These are phyloP conservation scores for Ctenodactylus gundi DNA, from an alignment of 2,113 vertebrate species.

Conservation along the genomic window DNA sequence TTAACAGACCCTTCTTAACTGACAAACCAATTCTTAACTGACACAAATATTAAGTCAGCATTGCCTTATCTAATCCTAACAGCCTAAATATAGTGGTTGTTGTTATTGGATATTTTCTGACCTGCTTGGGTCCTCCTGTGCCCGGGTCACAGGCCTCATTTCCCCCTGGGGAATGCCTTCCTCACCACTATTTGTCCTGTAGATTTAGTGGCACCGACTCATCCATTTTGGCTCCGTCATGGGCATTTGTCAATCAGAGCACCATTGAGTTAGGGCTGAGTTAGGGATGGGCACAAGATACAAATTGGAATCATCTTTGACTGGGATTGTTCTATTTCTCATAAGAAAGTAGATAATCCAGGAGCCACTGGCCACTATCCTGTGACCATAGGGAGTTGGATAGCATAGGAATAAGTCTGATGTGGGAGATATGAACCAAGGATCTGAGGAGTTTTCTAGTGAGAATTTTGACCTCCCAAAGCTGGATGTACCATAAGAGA, in stretches of 20 bases:
- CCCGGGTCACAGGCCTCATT: neutral
- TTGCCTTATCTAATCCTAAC: neutral
- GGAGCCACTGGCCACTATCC: neutral
- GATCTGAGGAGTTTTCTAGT: neutral
- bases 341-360: neutral
- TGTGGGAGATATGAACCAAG: neutral
- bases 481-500: neutral
- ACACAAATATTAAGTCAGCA: neutral
- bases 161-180: neutral
- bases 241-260: neutral
- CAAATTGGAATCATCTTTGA: neutral
- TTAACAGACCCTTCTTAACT: too few relatives aligned
- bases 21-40: neutral
- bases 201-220: fast-evolving
- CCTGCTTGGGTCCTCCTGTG: fast-evolving
- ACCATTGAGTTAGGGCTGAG: neutral
- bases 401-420: neutral
- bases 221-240: fast-evolving
- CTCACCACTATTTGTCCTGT: fast-evolving
- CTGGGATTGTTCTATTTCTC: neutral
- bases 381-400: neutral
- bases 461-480: neutral
- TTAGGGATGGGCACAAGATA: neutral
- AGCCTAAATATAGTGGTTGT: neutral
- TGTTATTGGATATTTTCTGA: neutral